Conservation (phyloP, 2,888 invertebrate genomes). For the Meta bourneti region DNA sequence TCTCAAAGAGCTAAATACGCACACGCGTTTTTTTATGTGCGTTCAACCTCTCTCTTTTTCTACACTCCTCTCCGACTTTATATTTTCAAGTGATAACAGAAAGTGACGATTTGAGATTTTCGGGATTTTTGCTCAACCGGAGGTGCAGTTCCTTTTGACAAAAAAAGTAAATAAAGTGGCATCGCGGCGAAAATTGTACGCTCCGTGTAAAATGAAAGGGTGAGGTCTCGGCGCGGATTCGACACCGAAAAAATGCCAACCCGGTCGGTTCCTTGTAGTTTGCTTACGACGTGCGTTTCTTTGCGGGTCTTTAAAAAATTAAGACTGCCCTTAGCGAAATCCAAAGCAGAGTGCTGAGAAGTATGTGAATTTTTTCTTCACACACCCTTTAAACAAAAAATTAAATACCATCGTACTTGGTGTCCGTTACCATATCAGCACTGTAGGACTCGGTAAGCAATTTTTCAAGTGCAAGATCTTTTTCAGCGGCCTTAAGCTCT, state of each 20-base stretch:
- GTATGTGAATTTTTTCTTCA: neutral
- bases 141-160: neutral
- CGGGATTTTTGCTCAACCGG: constrained; percentile 13
- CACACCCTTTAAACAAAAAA: neutral
- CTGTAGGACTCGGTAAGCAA: neutral
- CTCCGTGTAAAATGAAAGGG: too few relatives aligned
- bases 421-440: neutral
- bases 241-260: neutral
- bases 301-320: neutral
- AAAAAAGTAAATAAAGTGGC: neutral
- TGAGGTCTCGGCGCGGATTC: neutral
- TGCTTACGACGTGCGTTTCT: neutral
- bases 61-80: neutral
- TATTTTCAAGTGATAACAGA: constrained; percentile 9
- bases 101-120: constrained; percentile 48
- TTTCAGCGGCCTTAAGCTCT: too few relatives aligned
- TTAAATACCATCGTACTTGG: neutral
- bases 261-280: neutral
- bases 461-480: neutral
- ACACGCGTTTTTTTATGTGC: constrained; percentile 1
- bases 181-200: neutral
- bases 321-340: neutral
- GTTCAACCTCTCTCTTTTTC: constrained; percentile 11
- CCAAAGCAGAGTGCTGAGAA: neutral
- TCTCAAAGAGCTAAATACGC: constrained; percentile 42